Conservation (phyloP, 2,797 vertebrate genomes). For the Danio aesculapii region DNA sequence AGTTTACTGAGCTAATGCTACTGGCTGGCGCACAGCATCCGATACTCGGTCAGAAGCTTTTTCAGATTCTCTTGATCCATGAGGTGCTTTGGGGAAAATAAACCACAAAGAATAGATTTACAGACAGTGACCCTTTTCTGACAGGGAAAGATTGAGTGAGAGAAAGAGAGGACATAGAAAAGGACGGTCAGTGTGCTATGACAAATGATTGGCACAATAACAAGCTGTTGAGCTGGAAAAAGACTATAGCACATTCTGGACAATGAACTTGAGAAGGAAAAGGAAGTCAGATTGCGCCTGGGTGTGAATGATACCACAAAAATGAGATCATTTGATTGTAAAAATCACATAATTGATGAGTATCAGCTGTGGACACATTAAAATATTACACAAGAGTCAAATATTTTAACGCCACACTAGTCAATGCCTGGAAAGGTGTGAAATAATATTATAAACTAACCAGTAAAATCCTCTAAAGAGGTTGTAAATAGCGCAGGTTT, state of each 20-base stretch:
- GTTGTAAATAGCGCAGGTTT: constrained; percentile 41
- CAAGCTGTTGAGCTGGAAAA: neutral
- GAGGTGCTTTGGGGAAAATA: constrained; percentile 17
- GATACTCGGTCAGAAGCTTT: constrained; percentile 32
- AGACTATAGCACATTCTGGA: neutral
- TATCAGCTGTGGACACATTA: neutral
- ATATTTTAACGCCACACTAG: neutral
- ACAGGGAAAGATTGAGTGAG: constrained; percentile 1
- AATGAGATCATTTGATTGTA: constrained; percentile 18
- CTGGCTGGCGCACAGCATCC: constrained; percentile 16
- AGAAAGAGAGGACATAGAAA: neutral
- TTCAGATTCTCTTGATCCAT: constrained; percentile 30
- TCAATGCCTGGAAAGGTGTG: constrained; percentile 20
- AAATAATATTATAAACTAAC: constrained; percentile 24
- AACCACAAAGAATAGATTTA: constrained; percentile 3
- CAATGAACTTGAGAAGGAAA: constrained; percentile 40
- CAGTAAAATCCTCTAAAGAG: constrained; percentile 44
- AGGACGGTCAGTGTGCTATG: neutral
- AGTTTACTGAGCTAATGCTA: constrained; percentile 51
- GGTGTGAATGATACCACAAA: constrained; percentile 20
- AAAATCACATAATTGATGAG: neutral
- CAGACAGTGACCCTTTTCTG: neutral
- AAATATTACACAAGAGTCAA: constrained; percentile 41
- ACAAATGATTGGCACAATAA: constrained; percentile 12
- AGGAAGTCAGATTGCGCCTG: constrained; percentile 15